Conservation (phyloP, 64 coral and sea anemone species). For the Exaiptasia diaphana region DNA sequence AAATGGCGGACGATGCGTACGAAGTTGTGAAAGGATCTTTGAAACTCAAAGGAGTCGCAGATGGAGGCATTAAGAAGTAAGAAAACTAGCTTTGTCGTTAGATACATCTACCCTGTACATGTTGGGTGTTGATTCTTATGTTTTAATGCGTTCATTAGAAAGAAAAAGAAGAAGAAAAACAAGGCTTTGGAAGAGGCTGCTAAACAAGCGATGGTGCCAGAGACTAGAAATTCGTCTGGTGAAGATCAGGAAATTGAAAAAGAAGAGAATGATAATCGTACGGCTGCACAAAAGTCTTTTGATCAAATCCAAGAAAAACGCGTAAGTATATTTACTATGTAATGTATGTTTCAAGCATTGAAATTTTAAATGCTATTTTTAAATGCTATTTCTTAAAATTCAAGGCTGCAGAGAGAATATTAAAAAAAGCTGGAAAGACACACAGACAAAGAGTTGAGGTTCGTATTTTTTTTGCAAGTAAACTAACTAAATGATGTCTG, state of each 20-base stretch:
- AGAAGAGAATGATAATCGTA: conserved; percentile 47
- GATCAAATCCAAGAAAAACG: conserved; percentile 93
- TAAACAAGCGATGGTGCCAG: conserved; percentile 2
- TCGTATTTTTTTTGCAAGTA: too few species aligned
- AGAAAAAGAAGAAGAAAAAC: conserved; percentile 78
- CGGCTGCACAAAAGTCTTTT: conserved; percentile 84
- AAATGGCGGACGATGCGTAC: conserved; percentile 88
- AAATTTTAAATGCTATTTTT: neutral
- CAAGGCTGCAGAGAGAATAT: conserved; percentile 88
- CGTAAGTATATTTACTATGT: conserved; percentile 54
- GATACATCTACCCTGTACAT: neutral
- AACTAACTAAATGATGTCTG: too few species aligned
- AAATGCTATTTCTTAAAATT: neutral
- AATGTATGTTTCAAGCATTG: too few species aligned
- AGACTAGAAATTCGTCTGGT: neutral
- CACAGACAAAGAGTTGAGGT: conserved; percentile 96
- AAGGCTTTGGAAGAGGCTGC: conserved; percentile 9
- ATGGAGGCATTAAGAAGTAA: conserved; percentile 86
- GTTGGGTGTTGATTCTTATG: neutral
- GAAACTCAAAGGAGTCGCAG: conserved; percentile 85
- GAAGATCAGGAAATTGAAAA: conserved; percentile 53
- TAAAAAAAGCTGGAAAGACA: conserved; percentile 89
- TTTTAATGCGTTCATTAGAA: neutral
- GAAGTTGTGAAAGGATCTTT: conserved; percentile 72
- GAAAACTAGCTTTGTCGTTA: neutral